These are phyloP conservation scores for Pao palembangensis DNA, from an alignment of 2,113 vertebrate genomes.

Conservation along the genomic window DNA sequence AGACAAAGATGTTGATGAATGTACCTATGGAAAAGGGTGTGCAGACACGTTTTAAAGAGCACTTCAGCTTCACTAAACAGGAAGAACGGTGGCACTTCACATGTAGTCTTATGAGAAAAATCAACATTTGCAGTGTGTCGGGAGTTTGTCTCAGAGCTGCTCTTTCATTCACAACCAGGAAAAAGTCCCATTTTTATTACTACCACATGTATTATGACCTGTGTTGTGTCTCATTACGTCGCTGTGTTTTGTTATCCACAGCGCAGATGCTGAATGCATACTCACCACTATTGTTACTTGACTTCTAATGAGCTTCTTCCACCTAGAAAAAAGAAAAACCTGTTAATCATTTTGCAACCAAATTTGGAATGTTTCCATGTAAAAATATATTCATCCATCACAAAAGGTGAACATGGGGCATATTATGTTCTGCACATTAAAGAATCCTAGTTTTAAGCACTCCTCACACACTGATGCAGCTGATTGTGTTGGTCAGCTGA, in stretches of 20 bases:
- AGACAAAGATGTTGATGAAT: slow-evolving; percentile 1
- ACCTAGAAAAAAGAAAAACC: neutral
- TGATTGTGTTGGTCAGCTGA: slow-evolving; percentile 39
- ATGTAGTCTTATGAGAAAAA: slow-evolving; percentile 13
- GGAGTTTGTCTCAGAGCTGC: neutral
- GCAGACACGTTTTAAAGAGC: slow-evolving; percentile 33
- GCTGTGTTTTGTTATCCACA: slow-evolving; percentile 33
- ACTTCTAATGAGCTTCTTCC: slow-evolving; percentile 26
- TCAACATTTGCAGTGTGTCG: slow-evolving; percentile 31
- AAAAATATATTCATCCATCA: neutral
- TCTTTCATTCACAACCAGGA: slow-evolving; percentile 14
- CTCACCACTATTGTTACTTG: slow-evolving; percentile 23
- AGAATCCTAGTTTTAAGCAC: slow-evolving; percentile 26
- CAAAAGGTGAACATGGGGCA: slow-evolving; percentile 4
- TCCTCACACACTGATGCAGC: slow-evolving; percentile 30
- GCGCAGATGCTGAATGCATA: slow-evolving; percentile 25
- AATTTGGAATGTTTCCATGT: slow-evolving; percentile 2
- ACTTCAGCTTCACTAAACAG: slow-evolving; percentile 30
- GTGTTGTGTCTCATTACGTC: slow-evolving; percentile 25
- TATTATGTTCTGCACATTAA: slow-evolving; percentile 25
- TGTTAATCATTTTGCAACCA: slow-evolving; percentile 17
- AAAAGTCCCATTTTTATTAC: slow-evolving; percentile 5
- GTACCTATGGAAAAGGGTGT: slow-evolving; percentile 5
- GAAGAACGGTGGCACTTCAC: slow-evolving; percentile 39
- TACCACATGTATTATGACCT: slow-evolving; percentile 11